Conservation (phyloP, 2,113 vertebrate genomes). For the Epinephelus cyanopodus region DNA sequence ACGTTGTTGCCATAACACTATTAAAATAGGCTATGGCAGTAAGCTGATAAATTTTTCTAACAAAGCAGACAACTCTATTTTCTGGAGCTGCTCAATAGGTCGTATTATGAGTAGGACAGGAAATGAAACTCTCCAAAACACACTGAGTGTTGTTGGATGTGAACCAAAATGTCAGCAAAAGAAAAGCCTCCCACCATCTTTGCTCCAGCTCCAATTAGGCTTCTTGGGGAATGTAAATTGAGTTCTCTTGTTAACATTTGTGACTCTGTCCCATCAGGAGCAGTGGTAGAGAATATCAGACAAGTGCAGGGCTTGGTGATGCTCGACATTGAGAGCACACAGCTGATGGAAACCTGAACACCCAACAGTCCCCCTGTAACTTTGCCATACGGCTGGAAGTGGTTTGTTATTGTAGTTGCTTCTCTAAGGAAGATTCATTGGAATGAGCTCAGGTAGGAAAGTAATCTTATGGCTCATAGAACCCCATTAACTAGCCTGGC, state of each 20-base stretch:
- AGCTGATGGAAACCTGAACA: slow-evolving; percentile 51
- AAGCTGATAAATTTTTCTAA: neutral
- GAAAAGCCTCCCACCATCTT: neutral
- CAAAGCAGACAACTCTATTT: neutral
- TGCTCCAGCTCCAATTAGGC: slow-evolving; percentile 49
- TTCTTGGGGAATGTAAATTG: slow-evolving; percentile 58
- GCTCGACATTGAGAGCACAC: slow-evolving; percentile 23
- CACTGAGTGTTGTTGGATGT: slow-evolving; percentile 1
- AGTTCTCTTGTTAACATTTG: slow-evolving; percentile 68
- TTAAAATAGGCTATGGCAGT: neutral
- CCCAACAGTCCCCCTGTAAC: slow-evolving; percentile 28
- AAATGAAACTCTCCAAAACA: slow-evolving; percentile 35
- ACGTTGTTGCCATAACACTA: neutral
- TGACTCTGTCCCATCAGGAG: slow-evolving; percentile 52
- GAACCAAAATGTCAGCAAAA: slow-evolving; percentile 17
- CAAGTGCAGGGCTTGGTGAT: slow-evolving; percentile 24
- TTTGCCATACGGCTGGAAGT: slow-evolving; percentile 33
- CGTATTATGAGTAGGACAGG: neutral
- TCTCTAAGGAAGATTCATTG: slow-evolving; percentile 78
- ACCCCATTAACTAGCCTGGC: slow-evolving; percentile 80
- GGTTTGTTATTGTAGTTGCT: slow-evolving; percentile 69
- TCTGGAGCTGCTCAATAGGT: too few relatives aligned
- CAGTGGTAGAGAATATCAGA: slow-evolving; percentile 42
- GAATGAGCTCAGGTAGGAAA: slow-evolving; percentile 76
- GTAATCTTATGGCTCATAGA: slow-evolving; percentile 83